These are phyloP conservation scores for Pseudochirops cupreus DNA, from an alignment of 2,797 vertebrate species.

Conservation along the genomic window DNA sequence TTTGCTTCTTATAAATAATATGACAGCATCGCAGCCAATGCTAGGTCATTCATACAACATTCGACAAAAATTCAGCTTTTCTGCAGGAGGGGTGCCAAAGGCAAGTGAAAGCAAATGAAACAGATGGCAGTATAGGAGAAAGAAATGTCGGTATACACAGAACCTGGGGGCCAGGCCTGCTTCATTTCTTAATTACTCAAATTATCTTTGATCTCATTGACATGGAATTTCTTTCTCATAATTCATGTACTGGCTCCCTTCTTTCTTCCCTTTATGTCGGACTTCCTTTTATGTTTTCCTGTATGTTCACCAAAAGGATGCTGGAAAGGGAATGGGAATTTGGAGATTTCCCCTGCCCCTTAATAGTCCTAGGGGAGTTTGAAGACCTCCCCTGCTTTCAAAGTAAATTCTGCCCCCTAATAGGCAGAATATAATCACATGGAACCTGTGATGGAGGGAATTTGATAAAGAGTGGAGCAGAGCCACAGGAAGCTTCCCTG, in stretches of 20 bases:
- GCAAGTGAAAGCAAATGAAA: slow-evolving; percentile 40
- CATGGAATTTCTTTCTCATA: background rate
- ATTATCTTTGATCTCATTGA: background rate
- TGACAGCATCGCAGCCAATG: background rate
- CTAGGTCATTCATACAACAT: slow-evolving; percentile 40
- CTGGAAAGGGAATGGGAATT: no score
- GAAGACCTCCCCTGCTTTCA: no score
- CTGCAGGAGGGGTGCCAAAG: slow-evolving; percentile 42
- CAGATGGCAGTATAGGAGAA: background rate
- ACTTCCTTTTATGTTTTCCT: background rate
- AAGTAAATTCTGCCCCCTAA: no score
- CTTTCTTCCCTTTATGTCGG: background rate
- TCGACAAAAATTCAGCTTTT: background rate
- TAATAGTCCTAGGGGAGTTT: no score
- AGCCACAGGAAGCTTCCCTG: no score
- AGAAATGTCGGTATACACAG: background rate
- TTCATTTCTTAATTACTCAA: background rate
- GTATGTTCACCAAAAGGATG: background rate
- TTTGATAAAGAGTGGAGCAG: no score
- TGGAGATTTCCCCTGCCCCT: no score
- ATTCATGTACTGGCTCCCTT: background rate
- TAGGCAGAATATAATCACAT: no score
- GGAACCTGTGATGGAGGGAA: no score
- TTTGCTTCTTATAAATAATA: background rate
- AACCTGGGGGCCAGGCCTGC: background rate